phyloP scores from a whole-genome alignment of 2,113 vertebrate genomes.

The Suncus etruscus region DNA sequence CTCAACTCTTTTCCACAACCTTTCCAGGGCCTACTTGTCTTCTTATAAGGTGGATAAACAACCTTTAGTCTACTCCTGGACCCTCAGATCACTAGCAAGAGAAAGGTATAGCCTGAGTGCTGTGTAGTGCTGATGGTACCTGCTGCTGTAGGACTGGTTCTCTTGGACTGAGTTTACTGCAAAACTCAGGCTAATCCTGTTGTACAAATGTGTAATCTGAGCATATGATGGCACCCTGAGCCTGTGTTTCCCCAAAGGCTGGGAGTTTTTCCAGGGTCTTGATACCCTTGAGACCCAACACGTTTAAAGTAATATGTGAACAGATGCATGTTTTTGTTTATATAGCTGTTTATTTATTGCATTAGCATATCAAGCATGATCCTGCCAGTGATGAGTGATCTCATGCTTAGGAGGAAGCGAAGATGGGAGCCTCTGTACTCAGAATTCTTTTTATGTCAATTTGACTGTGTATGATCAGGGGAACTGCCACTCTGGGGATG shows the following conservation, averaged over 20 bases:
- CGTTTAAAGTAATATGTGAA: neutral
- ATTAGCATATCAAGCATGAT: neutral
- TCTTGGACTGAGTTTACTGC: conserved; percentile 6
- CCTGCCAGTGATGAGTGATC: neutral
- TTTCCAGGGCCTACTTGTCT: neutral
- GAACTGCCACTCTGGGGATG: neutral
- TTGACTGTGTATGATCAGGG: neutral
- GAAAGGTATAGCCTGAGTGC: neutral
- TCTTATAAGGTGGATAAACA: conserved; percentile 5
- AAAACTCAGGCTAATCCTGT: conserved; percentile 68
- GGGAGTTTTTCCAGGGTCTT: neutral
- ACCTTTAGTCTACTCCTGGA: neutral
- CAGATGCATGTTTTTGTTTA: conserved; percentile 26
- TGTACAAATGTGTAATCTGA: conserved; percentile 68
- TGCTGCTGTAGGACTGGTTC: neutral
- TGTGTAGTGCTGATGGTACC: neutral
- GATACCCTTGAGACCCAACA: neutral
- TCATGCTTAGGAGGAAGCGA: neutral
- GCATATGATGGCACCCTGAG: neutral
- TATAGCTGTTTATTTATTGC: conserved; percentile 41
- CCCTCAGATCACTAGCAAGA: neutral
- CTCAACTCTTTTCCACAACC: neutral
- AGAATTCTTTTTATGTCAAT: neutral
- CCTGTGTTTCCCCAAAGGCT: conserved; percentile 39
- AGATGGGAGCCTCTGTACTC: neutral